These are phyloP conservation scores for Chiloscyllium punctatum DNA, from an alignment of 2,797 vertebrate genomes.

Conservation along the genomic window DNA sequence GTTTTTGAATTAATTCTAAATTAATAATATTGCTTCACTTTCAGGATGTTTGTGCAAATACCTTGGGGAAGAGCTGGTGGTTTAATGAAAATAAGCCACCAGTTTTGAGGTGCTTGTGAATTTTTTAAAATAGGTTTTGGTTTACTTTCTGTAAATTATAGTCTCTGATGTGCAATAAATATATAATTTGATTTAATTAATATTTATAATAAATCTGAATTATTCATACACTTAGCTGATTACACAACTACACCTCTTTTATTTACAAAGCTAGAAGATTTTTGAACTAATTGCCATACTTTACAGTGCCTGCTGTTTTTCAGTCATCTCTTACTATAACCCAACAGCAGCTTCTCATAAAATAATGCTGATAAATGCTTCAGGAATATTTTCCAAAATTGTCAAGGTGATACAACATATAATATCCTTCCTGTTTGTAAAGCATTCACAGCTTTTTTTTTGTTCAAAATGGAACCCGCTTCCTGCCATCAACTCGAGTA, in stretches of 20 bases:
- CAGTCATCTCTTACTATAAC: neutral
- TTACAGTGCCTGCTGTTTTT: conserved; percentile 21
- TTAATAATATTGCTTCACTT: neutral
- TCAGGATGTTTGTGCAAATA: neutral
- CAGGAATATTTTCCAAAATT: neutral
- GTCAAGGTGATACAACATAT: neutral
- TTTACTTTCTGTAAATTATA: conserved; percentile 1
- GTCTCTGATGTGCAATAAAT: conserved; percentile 33
- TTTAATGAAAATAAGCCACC: neutral
- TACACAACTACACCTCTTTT: neutral
- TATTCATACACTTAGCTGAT: conserved; percentile 28
- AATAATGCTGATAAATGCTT: neutral
- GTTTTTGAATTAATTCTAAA: neutral
- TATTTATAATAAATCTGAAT: conserved; percentile 31
- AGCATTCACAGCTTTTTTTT: neutral
- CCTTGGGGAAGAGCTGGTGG: neutral
- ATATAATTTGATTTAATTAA: conserved; percentile 25
- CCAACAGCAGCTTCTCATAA: neutral
- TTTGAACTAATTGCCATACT: conserved; percentile 2
- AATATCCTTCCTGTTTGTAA: neutral
- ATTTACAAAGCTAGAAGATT: conserved; percentile 9
- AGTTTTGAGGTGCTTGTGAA: neutral
- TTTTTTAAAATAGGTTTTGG: neutral
- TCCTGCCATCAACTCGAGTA: neutral
- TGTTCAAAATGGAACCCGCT: neutral